Evolutionary conservation across 2,888 invertebrate species (phyloP), one percentile per base, ranked within the genome.

Genomic region (Brachyptera putata): DNA sequence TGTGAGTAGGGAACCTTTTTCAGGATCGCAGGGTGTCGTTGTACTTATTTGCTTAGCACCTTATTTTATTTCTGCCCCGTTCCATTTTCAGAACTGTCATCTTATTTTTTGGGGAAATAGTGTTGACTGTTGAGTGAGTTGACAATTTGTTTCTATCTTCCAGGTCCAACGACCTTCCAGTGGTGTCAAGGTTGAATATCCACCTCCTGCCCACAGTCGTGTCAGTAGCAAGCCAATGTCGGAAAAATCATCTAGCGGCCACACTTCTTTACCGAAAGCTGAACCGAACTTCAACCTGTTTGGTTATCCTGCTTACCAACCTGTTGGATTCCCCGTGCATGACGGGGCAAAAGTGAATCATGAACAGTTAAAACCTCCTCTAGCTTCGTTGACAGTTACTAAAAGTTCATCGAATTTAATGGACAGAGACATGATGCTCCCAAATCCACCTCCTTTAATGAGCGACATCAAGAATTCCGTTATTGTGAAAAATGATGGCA

Each of bases 401-500:
- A 50, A 61, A 46, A 49, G 56, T 37, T 59, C 60, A 21, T 22
- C 43, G 22, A 57, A 50, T 55, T 58, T 60, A 48, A 63, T 63
- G 49, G 69, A 69, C 13, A 53, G 62, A 21, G 73, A 73, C 53
- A 65, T 66, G 59, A 66, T 75, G 57, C 74, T 86, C 59, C 83
- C 84, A 61, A 86, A 84, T 65, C 85, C 85, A 16, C 84, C 86
- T 57, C 84, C 85, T 3, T 75, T 87, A 60, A 78, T 86, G 66
- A 81, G 83, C 68, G 88, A 88, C 73, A 76, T 79, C 68, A 87
- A 87, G 73, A 86, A 62, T 53, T 85, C 87, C 70, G 89, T 89
- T 72, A 89, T 89, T 73, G 89, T 89, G 63, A 88, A 89, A 72
- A 87, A 88, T 73, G 88, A 87, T 69, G 83, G 82, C 57, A 84